Evolutionary conservation across 2,888 invertebrate species (phyloP), one percentile per base, ranked within the genome.

Genomic region (Heliothis peltigera): DNA sequence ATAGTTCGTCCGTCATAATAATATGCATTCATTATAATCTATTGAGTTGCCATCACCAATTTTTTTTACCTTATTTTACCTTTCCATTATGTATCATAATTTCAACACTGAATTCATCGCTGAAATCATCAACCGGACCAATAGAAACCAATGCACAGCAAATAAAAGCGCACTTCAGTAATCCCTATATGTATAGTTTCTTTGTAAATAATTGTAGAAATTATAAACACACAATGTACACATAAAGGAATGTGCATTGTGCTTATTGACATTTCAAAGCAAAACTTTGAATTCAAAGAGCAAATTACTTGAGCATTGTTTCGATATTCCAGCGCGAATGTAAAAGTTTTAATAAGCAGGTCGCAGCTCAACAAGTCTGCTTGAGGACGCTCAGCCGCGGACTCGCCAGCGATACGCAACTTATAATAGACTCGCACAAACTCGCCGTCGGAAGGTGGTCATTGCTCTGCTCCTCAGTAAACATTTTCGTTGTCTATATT

Each of bases 1-100:
- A n/a, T n/a, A n/a, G n/a, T n/a, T n/a, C n/a, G n/a, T n/a, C n/a
- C n/a, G n/a, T n/a, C n/a, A n/a, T n/a, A n/a, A n/a, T n/a, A n/a
- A n/a, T n/a, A n/a, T n/a, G n/a, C n/a, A n/a, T n/a, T n/a, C n/a
- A n/a, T n/a, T n/a, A n/a, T n/a, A n/a, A n/a, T n/a, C n/a, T n/a
- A n/a, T n/a, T n/a, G n/a, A n/a, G n/a, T n/a, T n/a, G n/a, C n/a
- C n/a, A n/a, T n/a, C n/a, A n/a, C n/a, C n/a, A n/a, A n/a, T n/a
- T n/a, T n/a, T n/a, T n/a, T n/a, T n/a, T n/a, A n/a, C n/a, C n/a
- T n/a, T n/a, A n/a, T n/a, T n/a, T n/a, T n/a, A n/a, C n/a, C 43
- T 59, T 68, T 43, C 47, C 35, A 65, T 39, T 69, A 43, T 66
- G 71, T 58, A 47, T 25, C 47, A 32, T 60, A n/a, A 79, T 69